phyloP scores from a whole-genome alignment of 2,113 vertebrate species.

The Thunnus maccoyii region DNA sequence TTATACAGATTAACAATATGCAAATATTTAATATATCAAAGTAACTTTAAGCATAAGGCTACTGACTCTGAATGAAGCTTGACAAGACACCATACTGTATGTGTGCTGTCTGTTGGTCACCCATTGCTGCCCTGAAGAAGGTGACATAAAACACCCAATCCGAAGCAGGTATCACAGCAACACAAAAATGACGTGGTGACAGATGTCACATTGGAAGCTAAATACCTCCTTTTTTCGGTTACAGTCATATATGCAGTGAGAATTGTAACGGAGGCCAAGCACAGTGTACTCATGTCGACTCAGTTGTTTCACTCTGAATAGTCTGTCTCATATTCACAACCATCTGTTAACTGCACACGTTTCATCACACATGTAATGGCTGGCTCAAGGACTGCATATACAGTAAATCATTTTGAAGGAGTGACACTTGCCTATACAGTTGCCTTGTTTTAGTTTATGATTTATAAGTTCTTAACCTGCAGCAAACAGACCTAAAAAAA shows the following conservation, averaged over 20 bases:
- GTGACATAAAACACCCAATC: no score
- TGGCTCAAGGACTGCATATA: neutral
- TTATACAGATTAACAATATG: no score
- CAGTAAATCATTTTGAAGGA: slow-evolving; percentile 16
- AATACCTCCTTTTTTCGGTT: neutral
- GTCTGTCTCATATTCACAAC: slow-evolving; percentile 32
- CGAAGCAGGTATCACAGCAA: no score
- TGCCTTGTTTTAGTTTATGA: neutral
- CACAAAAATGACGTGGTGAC: neutral
- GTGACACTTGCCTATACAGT: neutral
- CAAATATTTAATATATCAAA: no score
- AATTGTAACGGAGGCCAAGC: neutral
- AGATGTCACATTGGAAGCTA: slow-evolving; percentile 15
- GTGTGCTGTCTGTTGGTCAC: no score
- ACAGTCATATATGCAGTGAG: slow-evolving; percentile 49
- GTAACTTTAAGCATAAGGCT: no score
- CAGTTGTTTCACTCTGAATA: slow-evolving; percentile 54
- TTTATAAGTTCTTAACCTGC: neutral
- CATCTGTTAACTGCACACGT: slow-evolving; percentile 19
- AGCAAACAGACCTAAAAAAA: neutral
- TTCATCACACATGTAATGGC: slow-evolving; percentile 18
- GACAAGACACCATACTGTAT: neutral
- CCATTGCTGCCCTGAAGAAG: neutral
- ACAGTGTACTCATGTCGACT: slow-evolving; percentile 24
- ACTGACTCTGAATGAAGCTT: neutral